Conservation (phyloP, 2,113 vertebrate species). For the Xiphophorus hellerii region DNA sequence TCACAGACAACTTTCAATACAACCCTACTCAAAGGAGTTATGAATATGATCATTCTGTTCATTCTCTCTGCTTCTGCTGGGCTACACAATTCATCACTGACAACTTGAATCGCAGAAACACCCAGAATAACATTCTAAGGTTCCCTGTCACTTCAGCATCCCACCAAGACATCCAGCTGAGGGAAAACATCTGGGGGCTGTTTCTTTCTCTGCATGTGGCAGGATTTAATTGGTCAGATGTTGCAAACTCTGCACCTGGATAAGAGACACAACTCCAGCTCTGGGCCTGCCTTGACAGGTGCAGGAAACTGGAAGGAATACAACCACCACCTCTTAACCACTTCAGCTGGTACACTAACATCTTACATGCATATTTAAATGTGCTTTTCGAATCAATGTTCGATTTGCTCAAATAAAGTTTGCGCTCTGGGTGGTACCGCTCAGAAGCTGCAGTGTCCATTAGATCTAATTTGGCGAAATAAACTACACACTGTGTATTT, state of each 20-base stretch:
- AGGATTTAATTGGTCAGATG: conserved; percentile 43
- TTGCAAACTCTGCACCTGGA: conserved; percentile 41
- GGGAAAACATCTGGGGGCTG: conserved; percentile 44
- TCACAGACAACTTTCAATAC: conserved; percentile 11
- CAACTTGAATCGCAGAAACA: conserved; percentile 41
- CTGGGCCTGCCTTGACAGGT: conserved; percentile 29
- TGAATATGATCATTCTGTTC: conserved; percentile 52
- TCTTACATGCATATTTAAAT: conserved; percentile 4
- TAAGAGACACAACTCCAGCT: conserved; percentile 42
- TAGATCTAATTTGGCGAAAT: not conserved
- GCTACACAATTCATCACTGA: conserved; percentile 59
- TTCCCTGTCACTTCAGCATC: conserved; percentile 20
- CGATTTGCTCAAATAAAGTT: not conserved
- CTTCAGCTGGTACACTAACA: conserved; percentile 12
- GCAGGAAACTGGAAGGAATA: conserved; percentile 18
- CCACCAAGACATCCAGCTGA: conserved; percentile 16
- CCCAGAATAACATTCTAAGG: conserved; percentile 31
- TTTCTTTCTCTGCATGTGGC: conserved; percentile 31
- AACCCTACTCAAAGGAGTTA: conserved; percentile 32
- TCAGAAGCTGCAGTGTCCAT: not conserved
- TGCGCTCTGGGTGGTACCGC: not conserved
- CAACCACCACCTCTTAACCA: conserved; percentile 14
- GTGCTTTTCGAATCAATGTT: not conserved
- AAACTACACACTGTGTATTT: not conserved
- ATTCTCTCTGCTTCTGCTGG: conserved; percentile 28